Percentiles rank a stretch among this genome's conserved stretches.
Evolutionary conservation across 2,888 invertebrate species (phyloP).

Genomic region (Pycnomerus fuliginosus): DNA sequence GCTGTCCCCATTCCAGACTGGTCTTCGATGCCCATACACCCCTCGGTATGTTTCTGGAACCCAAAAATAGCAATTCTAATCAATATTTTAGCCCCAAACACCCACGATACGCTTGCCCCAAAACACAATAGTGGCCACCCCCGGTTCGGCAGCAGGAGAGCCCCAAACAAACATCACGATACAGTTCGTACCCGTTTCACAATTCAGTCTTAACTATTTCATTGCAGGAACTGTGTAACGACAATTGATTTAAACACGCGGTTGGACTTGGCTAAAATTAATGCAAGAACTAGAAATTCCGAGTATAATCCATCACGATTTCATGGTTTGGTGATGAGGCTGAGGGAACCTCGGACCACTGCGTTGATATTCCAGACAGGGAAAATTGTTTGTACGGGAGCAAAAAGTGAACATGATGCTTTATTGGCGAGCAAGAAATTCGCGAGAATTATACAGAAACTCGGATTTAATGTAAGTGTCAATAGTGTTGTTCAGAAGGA

Average conservation of each 20-base stretch:
- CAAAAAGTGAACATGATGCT: slow-evolving; percentile 75
- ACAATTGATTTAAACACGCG: slow-evolving; percentile 74
- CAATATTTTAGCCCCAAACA: slow-evolving; percentile 10
- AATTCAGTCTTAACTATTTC: slow-evolving; percentile 4
- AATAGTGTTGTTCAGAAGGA: too few relatives aligned
- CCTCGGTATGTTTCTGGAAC: slow-evolving; percentile 14
- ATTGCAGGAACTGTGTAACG: slow-evolving; percentile 73
- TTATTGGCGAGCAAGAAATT: slow-evolving; percentile 78
- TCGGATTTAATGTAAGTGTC: slow-evolving; percentile 72
- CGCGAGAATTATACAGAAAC: slow-evolving; percentile 78
- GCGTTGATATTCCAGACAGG: slow-evolving; percentile 78
- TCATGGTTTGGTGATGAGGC: slow-evolving; percentile 81
- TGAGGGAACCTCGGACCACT: slow-evolving; percentile 74
- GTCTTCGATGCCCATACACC: slow-evolving; percentile 31
- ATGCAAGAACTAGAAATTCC: slow-evolving; percentile 76
- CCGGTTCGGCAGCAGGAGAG: slow-evolving; percentile 50
- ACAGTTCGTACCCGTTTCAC: slow-evolving; percentile 41
- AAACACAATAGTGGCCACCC: slow-evolving; percentile 43
- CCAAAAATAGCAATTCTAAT: not conserved
- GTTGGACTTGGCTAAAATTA: slow-evolving; percentile 71
- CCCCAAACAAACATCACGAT: slow-evolving; percentile 57
- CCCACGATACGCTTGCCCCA: slow-evolving; percentile 6
- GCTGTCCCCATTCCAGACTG: slow-evolving; percentile 52
- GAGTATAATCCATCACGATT: slow-evolving; percentile 83
- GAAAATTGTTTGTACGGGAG: slow-evolving; percentile 80